A percentile compares a stretch with the other conserved stretches of the same genome.
Conservation (phyloP, 2,797 vertebrate species). For the Lithobates sylvaticus region DNA sequence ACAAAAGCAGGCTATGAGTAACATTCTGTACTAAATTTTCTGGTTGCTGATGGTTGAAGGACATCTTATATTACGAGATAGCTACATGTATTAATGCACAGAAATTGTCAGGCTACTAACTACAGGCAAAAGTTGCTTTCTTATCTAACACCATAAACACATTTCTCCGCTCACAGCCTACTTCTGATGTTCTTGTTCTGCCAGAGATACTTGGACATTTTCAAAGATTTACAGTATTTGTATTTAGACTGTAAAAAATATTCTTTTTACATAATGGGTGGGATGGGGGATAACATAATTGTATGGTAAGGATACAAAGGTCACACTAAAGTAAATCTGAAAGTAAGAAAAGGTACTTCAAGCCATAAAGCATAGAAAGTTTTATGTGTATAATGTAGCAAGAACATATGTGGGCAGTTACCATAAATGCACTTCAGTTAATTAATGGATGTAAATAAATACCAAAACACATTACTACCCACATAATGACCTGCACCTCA, state of each 20-base stretch:
- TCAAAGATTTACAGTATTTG: constrained; percentile 66
- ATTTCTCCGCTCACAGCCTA: constrained; percentile 58
- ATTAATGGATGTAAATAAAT: constrained; percentile 75
- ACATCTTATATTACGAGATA: not conserved
- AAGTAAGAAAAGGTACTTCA: constrained; percentile 72
- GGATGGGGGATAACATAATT: constrained; percentile 72
- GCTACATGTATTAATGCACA: not conserved
- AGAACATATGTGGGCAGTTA: constrained; percentile 74
- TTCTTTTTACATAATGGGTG: constrained; percentile 74
- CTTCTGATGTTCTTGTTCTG: constrained; percentile 62
- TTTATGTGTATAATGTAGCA: constrained; percentile 77
- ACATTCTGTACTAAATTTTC: not conserved
- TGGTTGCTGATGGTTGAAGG: constrained; percentile 17
- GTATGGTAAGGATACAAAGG: constrained; percentile 73
- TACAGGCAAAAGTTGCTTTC: constrained; percentile 16
- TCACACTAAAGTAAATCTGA: constrained; percentile 70
- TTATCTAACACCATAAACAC: constrained; percentile 24
- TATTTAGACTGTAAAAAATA: constrained; percentile 61
- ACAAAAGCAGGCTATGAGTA: not conserved
- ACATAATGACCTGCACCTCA: constrained; percentile 78
- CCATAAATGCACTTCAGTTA: constrained; percentile 69
- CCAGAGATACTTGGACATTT: constrained; percentile 64
- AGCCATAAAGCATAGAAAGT: constrained; percentile 71
- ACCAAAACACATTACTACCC: constrained; percentile 70
- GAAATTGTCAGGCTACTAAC: not conserved